A percentile compares a stretch with the other conserved stretches of the same genome.
Evolutionary conservation across 2,113 vertebrate genomes (phyloP).

Genomic region (Lontra canadensis): DNA sequence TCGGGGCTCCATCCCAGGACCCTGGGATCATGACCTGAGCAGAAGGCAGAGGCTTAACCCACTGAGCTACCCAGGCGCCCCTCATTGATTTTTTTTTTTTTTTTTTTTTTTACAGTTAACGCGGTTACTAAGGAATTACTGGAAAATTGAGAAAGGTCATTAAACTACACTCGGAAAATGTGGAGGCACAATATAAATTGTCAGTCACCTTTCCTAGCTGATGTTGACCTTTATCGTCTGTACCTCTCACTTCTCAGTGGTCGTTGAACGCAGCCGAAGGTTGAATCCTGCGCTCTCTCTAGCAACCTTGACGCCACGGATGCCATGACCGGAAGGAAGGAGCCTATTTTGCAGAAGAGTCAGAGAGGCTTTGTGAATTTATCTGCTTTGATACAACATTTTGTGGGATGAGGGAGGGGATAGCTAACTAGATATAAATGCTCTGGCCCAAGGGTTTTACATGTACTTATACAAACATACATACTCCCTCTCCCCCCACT

Average conservation of each 20-base stretch:
- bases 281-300: neutral
- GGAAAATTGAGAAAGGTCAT: neutral
- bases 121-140: neutral
- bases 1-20: rapidly evolving
- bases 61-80: too few species aligned
- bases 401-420: neutral
- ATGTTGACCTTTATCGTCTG: neutral
- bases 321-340: neutral
- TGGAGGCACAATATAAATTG: neutral
- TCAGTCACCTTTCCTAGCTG: neutral
- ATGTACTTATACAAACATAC: neutral
- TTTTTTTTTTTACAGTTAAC: neutral
- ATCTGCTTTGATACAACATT: neutral
- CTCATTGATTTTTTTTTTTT: too few species aligned
- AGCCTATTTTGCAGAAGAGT: neutral
- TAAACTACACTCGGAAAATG: neutral
- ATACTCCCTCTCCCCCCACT: neutral
- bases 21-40: too few species aligned
- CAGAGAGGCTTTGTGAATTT: neutral
- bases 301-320: rapidly evolving
- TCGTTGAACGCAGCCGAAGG: neutral
- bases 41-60: too few species aligned
- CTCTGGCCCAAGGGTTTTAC: neutral
- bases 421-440: neutral
- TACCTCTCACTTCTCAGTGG: neutral